Conservation (phyloP, 2,113 vertebrate genomes). For the Oryzias curvinotus region DNA sequence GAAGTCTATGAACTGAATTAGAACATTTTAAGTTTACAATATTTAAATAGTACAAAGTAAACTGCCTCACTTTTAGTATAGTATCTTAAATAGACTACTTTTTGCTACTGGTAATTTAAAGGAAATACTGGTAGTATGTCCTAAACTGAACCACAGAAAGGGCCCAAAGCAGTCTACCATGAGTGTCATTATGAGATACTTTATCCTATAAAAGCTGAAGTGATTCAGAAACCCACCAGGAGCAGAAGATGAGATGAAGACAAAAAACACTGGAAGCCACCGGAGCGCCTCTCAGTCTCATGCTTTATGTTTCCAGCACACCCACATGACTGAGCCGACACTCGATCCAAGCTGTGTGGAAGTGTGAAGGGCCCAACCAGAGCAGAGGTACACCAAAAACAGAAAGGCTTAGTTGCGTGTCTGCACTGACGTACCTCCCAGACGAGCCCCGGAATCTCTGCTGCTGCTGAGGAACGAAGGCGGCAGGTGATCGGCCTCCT, state of each 20-base stretch:
- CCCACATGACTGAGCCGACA: constrained; percentile 44
- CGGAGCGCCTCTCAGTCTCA: constrained; percentile 22
- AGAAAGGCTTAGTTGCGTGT: constrained; percentile 43
- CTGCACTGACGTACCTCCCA: background rate
- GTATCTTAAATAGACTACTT: too few relatives aligned
- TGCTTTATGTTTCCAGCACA: constrained; percentile 37
- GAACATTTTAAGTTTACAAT: too few relatives aligned
- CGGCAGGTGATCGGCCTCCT: constrained; percentile 14
- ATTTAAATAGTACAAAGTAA: too few relatives aligned
- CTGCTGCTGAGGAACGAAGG: background rate
- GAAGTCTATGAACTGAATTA: too few relatives aligned
- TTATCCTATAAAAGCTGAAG: background rate
- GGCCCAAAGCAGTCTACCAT: background rate
- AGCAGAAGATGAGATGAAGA: constrained; percentile 42
- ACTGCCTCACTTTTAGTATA: too few relatives aligned
- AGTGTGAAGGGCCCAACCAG: constrained; percentile 26
- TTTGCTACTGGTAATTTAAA: too few relatives aligned
- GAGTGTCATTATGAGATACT: background rate
- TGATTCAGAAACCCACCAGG: constrained; percentile 1
- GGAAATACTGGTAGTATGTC: background rate
- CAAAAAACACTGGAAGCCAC: constrained; percentile 49
- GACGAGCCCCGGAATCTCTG: constrained; percentile 6
- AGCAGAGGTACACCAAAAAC: constrained; percentile 11
- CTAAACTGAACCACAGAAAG: background rate
- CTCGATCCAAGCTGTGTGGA: constrained; percentile 41